Conservation (phyloP, 2,797 vertebrate species). For the Parauchenoglanis ngamensis region DNA sequence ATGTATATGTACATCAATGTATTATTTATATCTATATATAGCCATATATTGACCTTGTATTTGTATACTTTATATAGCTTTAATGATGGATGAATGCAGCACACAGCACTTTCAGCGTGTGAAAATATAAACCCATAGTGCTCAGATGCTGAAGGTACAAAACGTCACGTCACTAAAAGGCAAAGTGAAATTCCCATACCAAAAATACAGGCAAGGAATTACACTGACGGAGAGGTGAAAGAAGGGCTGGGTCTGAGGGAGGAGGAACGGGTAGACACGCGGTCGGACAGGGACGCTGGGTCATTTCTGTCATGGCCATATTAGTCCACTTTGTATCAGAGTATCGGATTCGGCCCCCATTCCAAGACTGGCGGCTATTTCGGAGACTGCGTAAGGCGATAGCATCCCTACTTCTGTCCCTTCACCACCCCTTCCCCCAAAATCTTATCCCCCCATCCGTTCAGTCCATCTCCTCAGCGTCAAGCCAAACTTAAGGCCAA, state of each 20-base stretch:
- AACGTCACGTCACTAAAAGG: conserved; percentile 57
- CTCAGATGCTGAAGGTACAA: conserved; percentile 54
- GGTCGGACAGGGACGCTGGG: conserved; percentile 45
- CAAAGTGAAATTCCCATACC: conserved; percentile 63
- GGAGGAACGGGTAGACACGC: conserved; percentile 59
- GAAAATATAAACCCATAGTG: conserved; percentile 55
- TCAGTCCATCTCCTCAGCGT: conserved; percentile 46
- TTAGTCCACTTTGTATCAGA: conserved; percentile 78
- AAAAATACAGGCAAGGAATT: conserved; percentile 70
- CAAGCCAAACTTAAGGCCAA: conserved; percentile 79
- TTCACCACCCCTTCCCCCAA: conserved; percentile 65
- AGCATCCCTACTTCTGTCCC: conserved; percentile 64
- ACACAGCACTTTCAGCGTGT: conserved; percentile 19
- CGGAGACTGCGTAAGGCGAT: conserved; percentile 77
- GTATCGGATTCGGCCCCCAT: conserved; percentile 79
- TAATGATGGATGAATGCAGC: neutral
- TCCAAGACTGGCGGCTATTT: conserved; percentile 82
- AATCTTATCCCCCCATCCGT: conserved; percentile 49
- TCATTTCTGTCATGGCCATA: conserved; percentile 76
- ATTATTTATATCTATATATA: neutral
- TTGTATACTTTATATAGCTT: neutral
- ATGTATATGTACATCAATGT: neutral
- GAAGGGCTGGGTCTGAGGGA: conserved; percentile 3
- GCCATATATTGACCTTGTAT: neutral
- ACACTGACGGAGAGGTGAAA: conserved; percentile 53